Evolutionary conservation across 92 coral and sea anemone species (phyloP).

Genomic region (Actinostola sp.): DNA sequence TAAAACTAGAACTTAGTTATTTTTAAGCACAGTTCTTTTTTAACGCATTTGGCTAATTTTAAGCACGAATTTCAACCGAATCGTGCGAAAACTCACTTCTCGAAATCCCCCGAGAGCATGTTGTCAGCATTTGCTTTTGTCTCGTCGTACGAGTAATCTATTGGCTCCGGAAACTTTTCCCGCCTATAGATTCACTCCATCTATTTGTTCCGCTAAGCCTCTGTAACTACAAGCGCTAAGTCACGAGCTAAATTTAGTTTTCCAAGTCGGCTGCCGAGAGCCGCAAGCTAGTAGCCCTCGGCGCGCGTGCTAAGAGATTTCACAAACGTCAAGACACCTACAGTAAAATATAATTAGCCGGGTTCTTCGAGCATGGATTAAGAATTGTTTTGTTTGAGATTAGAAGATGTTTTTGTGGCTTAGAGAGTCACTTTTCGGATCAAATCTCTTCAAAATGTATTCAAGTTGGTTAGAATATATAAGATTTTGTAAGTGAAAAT

Average conservation of each 20-base stretch:
- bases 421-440: background rate
- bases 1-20: too few relatives aligned
- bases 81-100: background rate
- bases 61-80: background rate
- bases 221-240: too few relatives aligned
- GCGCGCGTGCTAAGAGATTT: background rate
- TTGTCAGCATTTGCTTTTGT: background rate
- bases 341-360: background rate
- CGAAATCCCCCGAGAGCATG: background rate
- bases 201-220: too few relatives aligned
- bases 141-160: background rate
- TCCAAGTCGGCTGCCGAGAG: too few relatives aligned
- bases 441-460: background rate
- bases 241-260: too few relatives aligned
- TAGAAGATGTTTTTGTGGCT: background rate
- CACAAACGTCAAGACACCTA: background rate
- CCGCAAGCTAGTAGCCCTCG: too few relatives aligned
- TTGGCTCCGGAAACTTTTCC: background rate
- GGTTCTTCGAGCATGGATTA: background rate
- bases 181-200: too few relatives aligned
- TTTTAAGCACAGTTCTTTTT: background rate
- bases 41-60: background rate
- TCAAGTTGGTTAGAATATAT: too few relatives aligned
- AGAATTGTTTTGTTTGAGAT: background rate
- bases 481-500: too few relatives aligned